Conservation (phyloP, 2,113 vertebrate genomes). For the Stigmatopora nigra region DNA sequence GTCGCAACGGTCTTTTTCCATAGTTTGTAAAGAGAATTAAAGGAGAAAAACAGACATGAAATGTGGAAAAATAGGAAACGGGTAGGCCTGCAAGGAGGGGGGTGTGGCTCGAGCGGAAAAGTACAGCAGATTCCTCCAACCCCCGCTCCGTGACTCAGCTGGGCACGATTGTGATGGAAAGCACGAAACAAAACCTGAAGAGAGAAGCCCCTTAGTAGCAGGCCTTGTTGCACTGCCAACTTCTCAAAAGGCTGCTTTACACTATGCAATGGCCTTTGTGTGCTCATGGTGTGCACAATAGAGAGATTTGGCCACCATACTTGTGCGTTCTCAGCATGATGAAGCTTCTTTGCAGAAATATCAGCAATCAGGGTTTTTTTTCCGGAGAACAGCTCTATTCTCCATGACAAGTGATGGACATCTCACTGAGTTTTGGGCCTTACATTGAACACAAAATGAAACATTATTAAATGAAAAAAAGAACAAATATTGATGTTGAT, state of each 20-base stretch:
- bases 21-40: slow-evolving; percentile 36
- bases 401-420: neutral
- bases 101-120: slow-evolving; percentile 56
- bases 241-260: slow-evolving; percentile 52
- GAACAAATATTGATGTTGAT: slow-evolving; percentile 9
- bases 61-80: slow-evolving; percentile 9
- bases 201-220: slow-evolving; percentile 41
- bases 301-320: slow-evolving; percentile 45
- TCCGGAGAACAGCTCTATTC: neutral
- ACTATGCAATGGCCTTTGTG: slow-evolving; percentile 46
- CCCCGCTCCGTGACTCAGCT: slow-evolving; percentile 52
- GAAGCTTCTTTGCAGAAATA: slow-evolving; percentile 7
- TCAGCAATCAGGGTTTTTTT: neutral
- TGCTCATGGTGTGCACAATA: slow-evolving; percentile 27
- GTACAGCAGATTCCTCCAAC: slow-evolving; percentile 61
- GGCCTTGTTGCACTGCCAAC: slow-evolving; percentile 40
- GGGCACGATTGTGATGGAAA: slow-evolving; percentile 61
- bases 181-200: slow-evolving; percentile 53
- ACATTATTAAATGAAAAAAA: neutral
- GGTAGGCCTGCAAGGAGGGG: slow-evolving; percentile 8
- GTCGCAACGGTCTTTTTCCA: neutral
- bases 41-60: slow-evolving; percentile 25
- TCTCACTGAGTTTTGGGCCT: neutral
- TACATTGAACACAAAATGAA: neutral
- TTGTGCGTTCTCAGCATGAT: slow-evolving; percentile 46